phyloP scores from a whole-genome alignment of 2,888 invertebrate genomes.

The Drosophila neotestacea region DNA sequence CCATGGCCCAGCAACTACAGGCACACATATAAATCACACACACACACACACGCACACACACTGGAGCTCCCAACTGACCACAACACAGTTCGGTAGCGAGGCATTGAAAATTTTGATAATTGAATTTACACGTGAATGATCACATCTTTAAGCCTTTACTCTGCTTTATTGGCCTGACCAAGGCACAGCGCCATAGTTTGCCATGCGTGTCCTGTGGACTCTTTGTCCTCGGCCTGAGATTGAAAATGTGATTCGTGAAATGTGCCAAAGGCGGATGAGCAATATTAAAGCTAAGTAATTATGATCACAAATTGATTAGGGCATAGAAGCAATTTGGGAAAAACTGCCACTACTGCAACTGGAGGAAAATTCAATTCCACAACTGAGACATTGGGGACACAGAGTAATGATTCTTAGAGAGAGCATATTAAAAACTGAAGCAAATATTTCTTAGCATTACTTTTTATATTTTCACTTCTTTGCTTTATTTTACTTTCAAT shows the following conservation, averaged over 20 bases:
- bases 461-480: no score
- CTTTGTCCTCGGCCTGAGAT: slow-evolving; percentile 44
- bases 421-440: no score
- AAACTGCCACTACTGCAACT: not conserved
- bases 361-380: not conserved
- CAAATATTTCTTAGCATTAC: no score
- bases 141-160: slow-evolving; percentile 76
- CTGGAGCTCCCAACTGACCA: slow-evolving; percentile 44
- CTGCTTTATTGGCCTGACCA: slow-evolving; percentile 35
- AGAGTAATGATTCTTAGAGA: no score
- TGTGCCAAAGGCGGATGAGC: slow-evolving; percentile 43
- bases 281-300: slow-evolving; percentile 64
- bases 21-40: slow-evolving; percentile 51
- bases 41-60: slow-evolving; percentile 8
- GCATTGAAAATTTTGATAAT: slow-evolving; percentile 80
- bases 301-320: slow-evolving; percentile 76
- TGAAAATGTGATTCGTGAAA: slow-evolving; percentile 59
- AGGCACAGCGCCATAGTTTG: slow-evolving; percentile 22
- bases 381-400: not conserved
- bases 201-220: slow-evolving; percentile 9
- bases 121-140: slow-evolving; percentile 83
- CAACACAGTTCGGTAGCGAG: slow-evolving; percentile 12
- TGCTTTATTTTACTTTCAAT: no score
- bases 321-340: slow-evolving; percentile 4
- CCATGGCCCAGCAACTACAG: slow-evolving; percentile 26